A percentile compares a stretch with the other conserved stretches of the same genome.
phyloP scores from a whole-genome alignment of 2,888 invertebrate genomes.

The Acronicta aceris region DNA sequence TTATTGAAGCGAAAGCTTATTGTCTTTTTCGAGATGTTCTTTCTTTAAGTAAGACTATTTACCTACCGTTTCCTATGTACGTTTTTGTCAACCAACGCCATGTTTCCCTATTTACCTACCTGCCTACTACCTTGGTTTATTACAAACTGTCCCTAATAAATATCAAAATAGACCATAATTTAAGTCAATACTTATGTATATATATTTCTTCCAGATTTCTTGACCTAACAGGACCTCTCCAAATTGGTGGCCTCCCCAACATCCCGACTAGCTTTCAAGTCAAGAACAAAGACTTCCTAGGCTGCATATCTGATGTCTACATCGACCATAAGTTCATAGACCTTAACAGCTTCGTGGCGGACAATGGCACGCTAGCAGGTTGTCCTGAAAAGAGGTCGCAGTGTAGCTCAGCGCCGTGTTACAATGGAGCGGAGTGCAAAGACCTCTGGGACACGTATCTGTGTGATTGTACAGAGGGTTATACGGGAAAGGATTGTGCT shows the following conservation, averaged over 20 bases:
- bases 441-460: slow-evolving; percentile 97
- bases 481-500: slow-evolving; percentile 96
- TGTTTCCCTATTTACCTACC: too few species aligned
- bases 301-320: slow-evolving; percentile 96
- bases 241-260: slow-evolving; percentile 96
- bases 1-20: too few species aligned
- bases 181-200: too few species aligned
- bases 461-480: slow-evolving; percentile 95
- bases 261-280: slow-evolving; percentile 94
- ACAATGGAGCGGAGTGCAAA: slow-evolving; percentile 95
- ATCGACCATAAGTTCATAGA: slow-evolving; percentile 96
- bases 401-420: slow-evolving; percentile 95
- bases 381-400: slow-evolving; percentile 95
- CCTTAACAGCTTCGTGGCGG: slow-evolving; percentile 96
- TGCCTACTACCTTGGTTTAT: too few species aligned
- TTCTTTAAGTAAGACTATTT: too few species aligned
- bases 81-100: too few species aligned
- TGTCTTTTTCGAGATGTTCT: too few species aligned
- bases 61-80: too few species aligned
- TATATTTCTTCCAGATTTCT: slow-evolving; percentile 90
- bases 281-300: slow-evolving; percentile 94
- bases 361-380: slow-evolving; percentile 96
- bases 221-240: slow-evolving; percentile 97
- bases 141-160: too few species aligned
- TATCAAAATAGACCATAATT: too few species aligned